Conservation (phyloP, 1,140 invertebrate genomes). For the Papilio xuthus region DNA sequence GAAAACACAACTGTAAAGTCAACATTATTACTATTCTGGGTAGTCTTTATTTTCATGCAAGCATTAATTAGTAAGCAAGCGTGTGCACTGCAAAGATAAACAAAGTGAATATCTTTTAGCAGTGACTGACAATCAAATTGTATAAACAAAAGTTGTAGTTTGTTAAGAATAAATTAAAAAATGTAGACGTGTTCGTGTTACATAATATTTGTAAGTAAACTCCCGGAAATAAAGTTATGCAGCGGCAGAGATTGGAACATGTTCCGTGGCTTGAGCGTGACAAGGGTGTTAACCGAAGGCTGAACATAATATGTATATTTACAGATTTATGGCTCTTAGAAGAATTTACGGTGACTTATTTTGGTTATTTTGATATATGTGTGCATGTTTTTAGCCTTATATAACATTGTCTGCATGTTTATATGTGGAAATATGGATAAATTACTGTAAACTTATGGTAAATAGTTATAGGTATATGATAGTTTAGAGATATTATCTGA, state of each 20-base stretch:
- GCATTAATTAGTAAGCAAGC: not conserved
- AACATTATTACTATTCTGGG: not conserved
- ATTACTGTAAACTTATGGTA: too few species aligned
- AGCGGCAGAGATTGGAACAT: slow-evolving; percentile 20
- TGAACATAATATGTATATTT: slow-evolving; percentile 18
- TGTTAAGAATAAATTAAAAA: not conserved
- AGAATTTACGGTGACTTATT: not conserved
- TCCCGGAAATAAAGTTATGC: slow-evolving; percentile 25
- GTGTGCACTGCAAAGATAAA: not conserved
- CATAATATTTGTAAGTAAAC: slow-evolving; percentile 8
- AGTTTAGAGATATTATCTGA: too few species aligned
- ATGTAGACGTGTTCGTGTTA: not conserved
- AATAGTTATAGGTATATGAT: too few species aligned
- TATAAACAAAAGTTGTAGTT: not conserved
- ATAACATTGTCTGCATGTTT: not conserved
- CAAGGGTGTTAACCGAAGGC: not conserved
- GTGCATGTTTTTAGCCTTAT: not conserved
- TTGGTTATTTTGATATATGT: not conserved
- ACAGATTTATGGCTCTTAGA: not conserved
- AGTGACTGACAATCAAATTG: not conserved
- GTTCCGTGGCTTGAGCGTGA: slow-evolving; percentile 10
- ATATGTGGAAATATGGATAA: too few species aligned
- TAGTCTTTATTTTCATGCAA: not conserved
- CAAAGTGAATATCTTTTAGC: not conserved
- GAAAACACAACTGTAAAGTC: not conserved